phyloP scores from a whole-genome alignment of 2,888 invertebrate species.

The Griposia aprilina region DNA sequence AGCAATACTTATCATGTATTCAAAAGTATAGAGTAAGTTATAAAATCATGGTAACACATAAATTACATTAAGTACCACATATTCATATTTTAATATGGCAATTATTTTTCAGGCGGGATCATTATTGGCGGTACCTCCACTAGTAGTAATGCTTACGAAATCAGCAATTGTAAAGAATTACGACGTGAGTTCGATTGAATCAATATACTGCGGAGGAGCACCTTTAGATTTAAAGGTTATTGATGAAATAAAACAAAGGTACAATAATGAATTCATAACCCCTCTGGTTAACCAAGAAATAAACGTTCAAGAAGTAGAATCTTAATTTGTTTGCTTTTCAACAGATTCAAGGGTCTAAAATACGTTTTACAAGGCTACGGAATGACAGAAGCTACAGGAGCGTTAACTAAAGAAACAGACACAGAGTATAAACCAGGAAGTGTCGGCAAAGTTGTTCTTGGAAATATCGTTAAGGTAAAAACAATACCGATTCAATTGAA shows the following conservation, averaged over 20 bases:
- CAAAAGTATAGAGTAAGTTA: conserved; percentile 78
- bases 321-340: conserved; percentile 7
- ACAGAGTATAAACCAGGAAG: conserved; percentile 74
- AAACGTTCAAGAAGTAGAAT: not conserved
- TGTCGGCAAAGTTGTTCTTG: conserved; percentile 74
- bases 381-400: conserved; percentile 82
- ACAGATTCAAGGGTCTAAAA: conserved; percentile 76
- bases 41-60: not conserved
- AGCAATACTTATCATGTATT: conserved; percentile 76
- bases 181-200: conserved; percentile 77
- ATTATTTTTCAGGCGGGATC: conserved; percentile 70
- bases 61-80: no score
- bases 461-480: conserved; percentile 63
- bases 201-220: conserved; percentile 79
- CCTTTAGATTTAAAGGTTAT: conserved; percentile 75
- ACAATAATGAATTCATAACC: not conserved
- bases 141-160: conserved; percentile 77
- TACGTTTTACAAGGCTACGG: conserved; percentile 81
- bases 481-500: conserved; percentile 31
- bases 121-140: conserved; percentile 76
- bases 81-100: not conserved
- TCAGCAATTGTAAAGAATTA: conserved; percentile 75
- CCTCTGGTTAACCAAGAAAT: not conserved
- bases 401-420: conserved; percentile 73
- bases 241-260: conserved; percentile 74